Conservation (phyloP, 2,888 invertebrate genomes). For the Philereme vetulata region DNA sequence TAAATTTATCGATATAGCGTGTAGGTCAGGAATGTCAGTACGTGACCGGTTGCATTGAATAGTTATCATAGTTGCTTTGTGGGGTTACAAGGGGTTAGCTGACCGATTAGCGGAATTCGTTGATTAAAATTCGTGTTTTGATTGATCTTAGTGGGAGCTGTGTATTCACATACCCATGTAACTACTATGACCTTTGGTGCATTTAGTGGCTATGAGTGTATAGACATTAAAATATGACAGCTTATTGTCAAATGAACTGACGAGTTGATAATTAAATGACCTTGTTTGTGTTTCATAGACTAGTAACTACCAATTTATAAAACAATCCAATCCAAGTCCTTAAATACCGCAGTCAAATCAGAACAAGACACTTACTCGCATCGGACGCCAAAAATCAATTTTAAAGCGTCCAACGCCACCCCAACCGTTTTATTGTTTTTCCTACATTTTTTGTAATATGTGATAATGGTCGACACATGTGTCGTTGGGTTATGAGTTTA, state of each 20-base stretch:
- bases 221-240: too few species aligned
- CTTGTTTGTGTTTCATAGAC: too few species aligned
- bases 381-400: slow-evolving; percentile 64
- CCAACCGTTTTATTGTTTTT: slow-evolving; percentile 78
- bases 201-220: too few species aligned
- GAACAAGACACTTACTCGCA: slow-evolving; percentile 33
- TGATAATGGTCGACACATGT: slow-evolving; percentile 83
- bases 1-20: slow-evolving; percentile 39
- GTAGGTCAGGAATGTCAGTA: slow-evolving; percentile 50
- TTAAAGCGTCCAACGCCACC: slow-evolving; percentile 69
- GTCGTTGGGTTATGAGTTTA: slow-evolving; percentile 82
- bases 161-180: neutral
- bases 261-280: too few species aligned
- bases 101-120: slow-evolving; percentile 60
- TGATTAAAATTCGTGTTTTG: slow-evolving; percentile 64
- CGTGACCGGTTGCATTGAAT: slow-evolving; percentile 52
- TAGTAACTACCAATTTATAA: too few species aligned
- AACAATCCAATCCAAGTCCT: too few species aligned
- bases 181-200: too few species aligned
- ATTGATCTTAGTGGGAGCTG: slow-evolving; percentile 47
- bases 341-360: slow-evolving; percentile 7
- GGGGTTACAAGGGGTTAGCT: slow-evolving; percentile 46
- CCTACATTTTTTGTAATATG: slow-evolving; percentile 82
- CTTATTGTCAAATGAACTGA: too few species aligned
- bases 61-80: slow-evolving; percentile 69